Conservation (phyloP, 2,113 vertebrate species). For the Alethe diademata region DNA sequence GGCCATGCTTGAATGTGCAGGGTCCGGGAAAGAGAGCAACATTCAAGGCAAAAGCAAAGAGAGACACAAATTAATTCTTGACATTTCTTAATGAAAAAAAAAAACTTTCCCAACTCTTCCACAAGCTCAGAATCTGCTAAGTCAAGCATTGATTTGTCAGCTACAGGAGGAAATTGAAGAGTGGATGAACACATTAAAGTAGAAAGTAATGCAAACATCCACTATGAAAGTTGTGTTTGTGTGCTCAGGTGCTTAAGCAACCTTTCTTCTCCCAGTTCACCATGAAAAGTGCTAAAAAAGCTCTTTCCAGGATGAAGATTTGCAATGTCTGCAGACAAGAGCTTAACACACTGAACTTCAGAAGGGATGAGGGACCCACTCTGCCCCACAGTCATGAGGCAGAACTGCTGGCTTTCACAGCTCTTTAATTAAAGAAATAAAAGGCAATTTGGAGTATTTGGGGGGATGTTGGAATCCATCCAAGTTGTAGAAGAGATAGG, state of each 20-base stretch:
- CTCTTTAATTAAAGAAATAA: conserved; percentile 36
- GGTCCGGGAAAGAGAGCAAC: background rate
- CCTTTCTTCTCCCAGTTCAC: background rate
- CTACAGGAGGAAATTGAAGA: background rate
- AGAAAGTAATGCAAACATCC: background rate
- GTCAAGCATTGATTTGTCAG: background rate
- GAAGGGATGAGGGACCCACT: background rate
- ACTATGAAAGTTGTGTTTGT: background rate
- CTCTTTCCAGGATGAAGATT: background rate
- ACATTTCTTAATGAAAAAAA: background rate
- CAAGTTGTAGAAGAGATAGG: conserved; percentile 9
- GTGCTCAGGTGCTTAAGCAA: background rate
- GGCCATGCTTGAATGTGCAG: background rate
- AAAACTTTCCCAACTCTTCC: background rate
- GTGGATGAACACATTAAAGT: background rate
- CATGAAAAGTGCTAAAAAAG: background rate
- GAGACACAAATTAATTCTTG: background rate
- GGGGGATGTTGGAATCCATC: background rate
- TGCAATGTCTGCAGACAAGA: background rate
- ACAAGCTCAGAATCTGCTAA: background rate
- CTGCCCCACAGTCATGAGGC: background rate
- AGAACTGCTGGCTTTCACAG: background rate
- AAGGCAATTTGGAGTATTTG: background rate
- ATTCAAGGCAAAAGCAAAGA: background rate
- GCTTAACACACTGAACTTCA: background rate